Evolutionary conservation across 2,113 vertebrate species (phyloP).

Genomic region (Etheostoma cragini): DNA sequence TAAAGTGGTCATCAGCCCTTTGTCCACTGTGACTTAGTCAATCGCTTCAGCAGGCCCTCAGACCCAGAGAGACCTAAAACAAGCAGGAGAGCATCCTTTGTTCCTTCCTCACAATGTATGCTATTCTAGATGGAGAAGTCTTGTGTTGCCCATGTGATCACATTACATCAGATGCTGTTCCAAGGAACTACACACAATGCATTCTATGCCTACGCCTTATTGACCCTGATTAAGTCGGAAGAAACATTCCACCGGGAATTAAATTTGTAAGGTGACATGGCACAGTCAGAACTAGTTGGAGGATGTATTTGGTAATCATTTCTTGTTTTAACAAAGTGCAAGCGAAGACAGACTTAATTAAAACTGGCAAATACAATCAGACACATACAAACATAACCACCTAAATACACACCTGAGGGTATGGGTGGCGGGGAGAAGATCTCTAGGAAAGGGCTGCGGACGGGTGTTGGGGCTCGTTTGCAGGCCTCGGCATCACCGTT

Average conservation of each 20-base stretch:
- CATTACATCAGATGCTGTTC: no score
- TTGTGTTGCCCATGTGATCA: no score
- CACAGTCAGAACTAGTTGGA: background rate
- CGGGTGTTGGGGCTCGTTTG: slow-evolving; percentile 77
- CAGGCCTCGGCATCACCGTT: slow-evolving; percentile 81
- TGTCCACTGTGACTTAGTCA: no score
- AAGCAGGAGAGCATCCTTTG: no score
- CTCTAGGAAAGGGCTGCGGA: slow-evolving; percentile 84
- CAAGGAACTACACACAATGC: no score
- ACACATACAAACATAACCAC: background rate
- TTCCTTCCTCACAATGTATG: no score
- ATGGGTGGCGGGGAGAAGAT: slow-evolving; percentile 79
- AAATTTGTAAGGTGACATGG: background rate
- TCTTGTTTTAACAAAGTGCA: background rate
- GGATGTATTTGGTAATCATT: background rate
- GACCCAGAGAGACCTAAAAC: no score
- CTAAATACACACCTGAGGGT: slow-evolving; percentile 76
- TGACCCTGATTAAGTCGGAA: slow-evolving; percentile 9
- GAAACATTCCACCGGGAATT: slow-evolving; percentile 22
- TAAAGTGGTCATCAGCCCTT: no score
- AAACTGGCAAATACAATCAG: background rate
- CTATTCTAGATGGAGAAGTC: no score
- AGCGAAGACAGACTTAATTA: background rate
- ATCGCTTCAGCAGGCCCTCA: no score
- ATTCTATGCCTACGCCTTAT: no score